Conservation (phyloP, 1,140 invertebrate species). For the Hylyphantes graminicola region DNA sequence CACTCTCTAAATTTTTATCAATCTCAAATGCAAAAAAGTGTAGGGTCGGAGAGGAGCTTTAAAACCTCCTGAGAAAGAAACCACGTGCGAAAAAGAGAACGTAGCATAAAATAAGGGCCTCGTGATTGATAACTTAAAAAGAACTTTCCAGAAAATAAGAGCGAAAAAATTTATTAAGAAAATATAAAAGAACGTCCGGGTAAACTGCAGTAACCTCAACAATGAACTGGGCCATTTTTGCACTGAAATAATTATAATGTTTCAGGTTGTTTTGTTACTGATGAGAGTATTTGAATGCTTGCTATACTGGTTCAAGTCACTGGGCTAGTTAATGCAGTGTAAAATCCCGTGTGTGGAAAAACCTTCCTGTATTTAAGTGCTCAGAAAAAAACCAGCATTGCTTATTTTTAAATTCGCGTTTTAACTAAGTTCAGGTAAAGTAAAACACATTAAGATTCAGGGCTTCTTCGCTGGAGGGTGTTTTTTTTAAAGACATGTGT, state of each 20-base stretch:
- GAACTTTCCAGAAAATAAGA: slow-evolving; percentile 3
- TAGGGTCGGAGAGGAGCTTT: neutral
- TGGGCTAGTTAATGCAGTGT: too few species aligned
- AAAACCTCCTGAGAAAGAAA: slow-evolving; percentile 18
- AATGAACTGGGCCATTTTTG: too few species aligned
- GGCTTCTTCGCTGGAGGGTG: neutral
- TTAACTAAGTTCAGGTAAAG: slow-evolving; percentile 32
- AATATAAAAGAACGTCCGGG: too few species aligned
- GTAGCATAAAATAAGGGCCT: slow-evolving; percentile 16
- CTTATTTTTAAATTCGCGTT: slow-evolving; percentile 27
- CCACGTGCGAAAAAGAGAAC: slow-evolving; percentile 19
- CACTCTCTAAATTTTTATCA: slow-evolving; percentile 39
- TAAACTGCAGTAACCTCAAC: too few species aligned
- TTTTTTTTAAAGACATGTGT: slow-evolving; percentile 40
- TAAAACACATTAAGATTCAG: slow-evolving; percentile 42
- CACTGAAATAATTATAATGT: too few species aligned
- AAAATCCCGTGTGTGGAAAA: neutral
- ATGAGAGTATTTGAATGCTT: too few species aligned
- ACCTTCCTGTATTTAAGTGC: slow-evolving; percentile 31
- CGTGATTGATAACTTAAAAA: slow-evolving; percentile 51
- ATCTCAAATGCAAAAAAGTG: neutral
- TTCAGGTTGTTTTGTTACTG: too few species aligned
- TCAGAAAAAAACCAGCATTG: slow-evolving; percentile 8
- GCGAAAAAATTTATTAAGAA: too few species aligned
- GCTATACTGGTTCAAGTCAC: too few species aligned